Conservation (phyloP, 2,888 invertebrate genomes). For the Smittia aterrima region DNA sequence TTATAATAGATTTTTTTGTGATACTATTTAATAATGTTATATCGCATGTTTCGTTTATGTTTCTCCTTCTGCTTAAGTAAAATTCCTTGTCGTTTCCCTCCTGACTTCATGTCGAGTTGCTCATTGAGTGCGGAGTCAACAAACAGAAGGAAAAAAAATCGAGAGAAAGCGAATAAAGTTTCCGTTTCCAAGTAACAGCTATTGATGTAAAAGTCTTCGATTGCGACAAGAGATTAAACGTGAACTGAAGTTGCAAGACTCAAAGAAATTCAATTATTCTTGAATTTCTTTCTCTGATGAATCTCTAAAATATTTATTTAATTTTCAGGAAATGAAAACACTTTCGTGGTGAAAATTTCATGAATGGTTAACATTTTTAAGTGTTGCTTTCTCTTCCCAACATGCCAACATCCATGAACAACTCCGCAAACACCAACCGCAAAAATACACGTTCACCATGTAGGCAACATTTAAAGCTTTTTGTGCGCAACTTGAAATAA, state of each 20-base stretch:
- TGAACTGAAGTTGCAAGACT: background rate
- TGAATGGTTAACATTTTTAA: background rate
- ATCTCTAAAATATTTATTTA: constrained; percentile 11
- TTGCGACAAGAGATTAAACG: background rate
- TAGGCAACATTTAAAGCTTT: background rate
- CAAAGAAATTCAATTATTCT: background rate
- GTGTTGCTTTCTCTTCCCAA: background rate
- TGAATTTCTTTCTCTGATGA: background rate
- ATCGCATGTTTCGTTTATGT: constrained; percentile 37
- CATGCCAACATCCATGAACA: background rate
- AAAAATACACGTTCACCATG: constrained; percentile 9
- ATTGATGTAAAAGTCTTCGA: background rate
- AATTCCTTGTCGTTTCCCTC: constrained; percentile 24
- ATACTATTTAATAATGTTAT: constrained; percentile 26
- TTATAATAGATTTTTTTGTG: constrained; percentile 26
- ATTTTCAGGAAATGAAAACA: background rate
- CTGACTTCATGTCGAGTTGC: background rate
- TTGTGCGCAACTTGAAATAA: background rate
- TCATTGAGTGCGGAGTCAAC: background rate
- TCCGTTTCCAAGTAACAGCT: background rate
- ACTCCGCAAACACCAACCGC: constrained; percentile 3
- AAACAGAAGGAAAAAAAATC: background rate
- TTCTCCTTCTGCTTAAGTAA: constrained; percentile 26
- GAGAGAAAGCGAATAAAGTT: background rate
- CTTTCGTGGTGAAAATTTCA: background rate